Conservation (phyloP, 2,888 invertebrate genomes). For the Chouioia cunea region DNA sequence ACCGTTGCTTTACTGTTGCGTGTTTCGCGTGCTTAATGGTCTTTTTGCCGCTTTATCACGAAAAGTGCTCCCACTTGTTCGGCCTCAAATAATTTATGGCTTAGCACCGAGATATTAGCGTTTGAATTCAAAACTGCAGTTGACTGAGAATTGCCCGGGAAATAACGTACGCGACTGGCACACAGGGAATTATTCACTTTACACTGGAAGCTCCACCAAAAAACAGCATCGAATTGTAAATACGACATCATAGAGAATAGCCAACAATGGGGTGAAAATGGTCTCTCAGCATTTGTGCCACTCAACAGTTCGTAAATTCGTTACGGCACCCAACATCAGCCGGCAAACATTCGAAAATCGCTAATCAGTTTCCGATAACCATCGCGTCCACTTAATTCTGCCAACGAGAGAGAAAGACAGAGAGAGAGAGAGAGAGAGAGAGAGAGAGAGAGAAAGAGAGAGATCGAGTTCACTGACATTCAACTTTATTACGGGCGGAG, state of each 20-base stretch:
- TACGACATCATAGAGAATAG: too few species aligned
- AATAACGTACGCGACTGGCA: too few species aligned
- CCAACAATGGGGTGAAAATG: too few species aligned
- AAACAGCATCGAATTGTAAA: too few species aligned
- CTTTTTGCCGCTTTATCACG: slow-evolving; percentile 1
- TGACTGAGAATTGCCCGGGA: too few species aligned
- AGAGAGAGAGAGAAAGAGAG: not conserved
- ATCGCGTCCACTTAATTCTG: not conserved
- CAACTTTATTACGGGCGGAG: slow-evolving; percentile 24
- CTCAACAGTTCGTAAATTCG: too few species aligned
- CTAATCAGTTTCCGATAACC: slow-evolving; percentile 43
- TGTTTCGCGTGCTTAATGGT: not conserved
- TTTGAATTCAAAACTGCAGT: too few species aligned
- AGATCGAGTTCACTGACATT: not conserved
- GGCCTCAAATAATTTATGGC: not conserved
- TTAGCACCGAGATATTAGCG: not conserved
- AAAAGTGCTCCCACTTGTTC: slow-evolving; percentile 1
- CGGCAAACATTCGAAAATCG: slow-evolving; percentile 34
- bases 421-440: too few species aligned
- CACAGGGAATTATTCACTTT: too few species aligned
- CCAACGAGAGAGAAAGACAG: not conserved
- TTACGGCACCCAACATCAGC: not conserved
- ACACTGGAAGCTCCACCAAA: too few species aligned
- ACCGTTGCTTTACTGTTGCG: not conserved
- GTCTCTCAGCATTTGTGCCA: too few species aligned